A percentile compares a stretch with the other conserved stretches of the same genome.
Evolutionary conservation across 1,140 invertebrate species (phyloP).

Genomic region (Orius laevigatus): DNA sequence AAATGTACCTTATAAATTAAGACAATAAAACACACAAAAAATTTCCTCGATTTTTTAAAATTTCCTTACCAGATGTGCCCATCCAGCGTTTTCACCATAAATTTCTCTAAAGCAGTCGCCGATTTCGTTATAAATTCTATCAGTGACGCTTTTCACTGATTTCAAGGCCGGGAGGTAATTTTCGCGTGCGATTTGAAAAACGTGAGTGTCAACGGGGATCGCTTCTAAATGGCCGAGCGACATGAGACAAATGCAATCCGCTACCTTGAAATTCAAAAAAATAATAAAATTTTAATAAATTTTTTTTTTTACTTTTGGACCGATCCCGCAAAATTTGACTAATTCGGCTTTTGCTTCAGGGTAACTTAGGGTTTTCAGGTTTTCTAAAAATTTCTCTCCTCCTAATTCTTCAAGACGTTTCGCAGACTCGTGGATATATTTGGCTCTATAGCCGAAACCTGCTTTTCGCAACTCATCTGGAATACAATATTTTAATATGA

Average conservation of each 20-base stretch:
- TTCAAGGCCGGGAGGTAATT: slow-evolving; percentile 68
- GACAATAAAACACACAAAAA: neutral
- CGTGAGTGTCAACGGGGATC: slow-evolving; percentile 92
- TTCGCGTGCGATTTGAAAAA: slow-evolving; percentile 74
- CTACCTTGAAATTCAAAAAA: slow-evolving; percentile 44
- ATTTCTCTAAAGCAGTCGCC: slow-evolving; percentile 59
- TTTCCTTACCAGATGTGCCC: slow-evolving; percentile 75
- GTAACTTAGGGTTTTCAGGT: slow-evolving; percentile 50
- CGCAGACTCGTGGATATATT: slow-evolving; percentile 63
- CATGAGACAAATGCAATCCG: slow-evolving; percentile 98
- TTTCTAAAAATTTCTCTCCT: slow-evolving; percentile 50
- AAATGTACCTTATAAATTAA: neutral
- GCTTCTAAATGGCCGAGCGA: slow-evolving; percentile 75
- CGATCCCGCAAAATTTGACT: slow-evolving; percentile 66
- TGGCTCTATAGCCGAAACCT: slow-evolving; percentile 85
- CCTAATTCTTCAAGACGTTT: slow-evolving; percentile 46
- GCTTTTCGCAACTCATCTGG: slow-evolving; percentile 47
- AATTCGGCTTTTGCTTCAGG: slow-evolving; percentile 52
- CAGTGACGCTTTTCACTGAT: slow-evolving; percentile 62
- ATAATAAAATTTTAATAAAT: slow-evolving; percentile 3
- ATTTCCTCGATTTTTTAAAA: neutral
- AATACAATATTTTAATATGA: too few relatives aligned
- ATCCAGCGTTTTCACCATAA: slow-evolving; percentile 80
- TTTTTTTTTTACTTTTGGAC: slow-evolving; percentile 54
- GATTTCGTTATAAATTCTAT: slow-evolving; percentile 71